Conservation (phyloP, 2,113 vertebrate species). For the Origma solitaria region DNA sequence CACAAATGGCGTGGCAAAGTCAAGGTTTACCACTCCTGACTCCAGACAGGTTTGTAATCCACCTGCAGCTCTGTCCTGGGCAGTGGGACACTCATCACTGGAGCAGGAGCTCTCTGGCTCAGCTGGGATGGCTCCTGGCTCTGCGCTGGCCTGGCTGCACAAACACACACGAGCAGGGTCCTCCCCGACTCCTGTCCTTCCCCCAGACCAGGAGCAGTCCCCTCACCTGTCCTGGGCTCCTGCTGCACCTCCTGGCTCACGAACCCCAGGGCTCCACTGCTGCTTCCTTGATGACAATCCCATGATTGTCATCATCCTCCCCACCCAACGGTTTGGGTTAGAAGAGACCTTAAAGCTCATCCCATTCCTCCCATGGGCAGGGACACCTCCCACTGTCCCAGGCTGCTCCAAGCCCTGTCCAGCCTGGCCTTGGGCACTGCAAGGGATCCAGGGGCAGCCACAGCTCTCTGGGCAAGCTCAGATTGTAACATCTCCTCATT, state of each 20-base stretch:
- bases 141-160: background rate
- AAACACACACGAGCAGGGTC: background rate
- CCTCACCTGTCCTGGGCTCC: background rate
- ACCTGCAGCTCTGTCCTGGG: background rate
- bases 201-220: background rate
- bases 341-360: background rate
- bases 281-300: background rate
- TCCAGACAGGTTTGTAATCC: rapidly evolving
- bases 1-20: rapidly evolving
- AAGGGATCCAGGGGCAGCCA: background rate
- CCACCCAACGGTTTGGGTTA: background rate
- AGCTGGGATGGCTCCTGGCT: background rate
- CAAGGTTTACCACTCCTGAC: background rate
- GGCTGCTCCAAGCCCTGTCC: rapidly evolving
- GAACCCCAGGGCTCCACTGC: background rate
- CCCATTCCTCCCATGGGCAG: background rate
- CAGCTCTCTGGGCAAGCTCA: background rate
- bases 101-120: background rate
- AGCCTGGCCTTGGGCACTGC: background rate
- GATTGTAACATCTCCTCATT: background rate
- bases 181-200: background rate
- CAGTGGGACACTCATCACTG: background rate
- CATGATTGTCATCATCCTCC: no score
- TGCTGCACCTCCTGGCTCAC: background rate
- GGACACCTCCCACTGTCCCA: background rate